phyloP scores from a whole-genome alignment of 35 echinoderm and acorn worm species.

The Ptychodera flava region DNA sequence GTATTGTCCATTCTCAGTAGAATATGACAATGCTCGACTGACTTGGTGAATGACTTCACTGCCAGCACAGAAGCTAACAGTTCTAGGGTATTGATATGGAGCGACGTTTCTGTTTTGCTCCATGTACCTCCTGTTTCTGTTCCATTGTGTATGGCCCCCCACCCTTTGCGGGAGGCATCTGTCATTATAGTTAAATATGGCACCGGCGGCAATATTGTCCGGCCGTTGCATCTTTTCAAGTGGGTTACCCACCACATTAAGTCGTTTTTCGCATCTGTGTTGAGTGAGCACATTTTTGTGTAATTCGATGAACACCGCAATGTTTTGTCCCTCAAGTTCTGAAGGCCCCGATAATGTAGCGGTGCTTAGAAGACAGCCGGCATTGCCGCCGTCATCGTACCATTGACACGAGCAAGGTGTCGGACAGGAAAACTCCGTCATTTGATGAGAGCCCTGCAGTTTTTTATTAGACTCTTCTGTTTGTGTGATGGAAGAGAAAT shows the following conservation, averaged over 20 bases:
- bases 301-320: too few relatives aligned
- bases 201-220: not conserved
- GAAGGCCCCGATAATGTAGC: too few relatives aligned
- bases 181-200: constrained; percentile 12
- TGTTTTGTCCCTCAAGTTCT: too few relatives aligned
- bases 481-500: too few relatives aligned
- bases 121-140: not conserved
- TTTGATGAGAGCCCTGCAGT: too few relatives aligned
- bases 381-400: not conserved
- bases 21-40: not conserved
- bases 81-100: constrained; percentile 18
- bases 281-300: too few relatives aligned
- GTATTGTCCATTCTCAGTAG: constrained; percentile 12
- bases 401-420: not conserved
- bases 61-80: not conserved
- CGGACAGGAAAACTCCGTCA: not conserved
- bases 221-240: not conserved
- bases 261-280: not conserved
- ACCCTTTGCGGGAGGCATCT: constrained; percentile 4
- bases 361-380: not conserved
- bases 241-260: not conserved
- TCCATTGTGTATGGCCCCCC: not conserved
- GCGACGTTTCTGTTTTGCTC: not conserved
- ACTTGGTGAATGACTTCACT: not conserved
- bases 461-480: not conserved